These are phyloP conservation scores for Chloropsis hardwickii DNA, from an alignment of 2,113 vertebrate genomes.

Conservation along the genomic window DNA sequence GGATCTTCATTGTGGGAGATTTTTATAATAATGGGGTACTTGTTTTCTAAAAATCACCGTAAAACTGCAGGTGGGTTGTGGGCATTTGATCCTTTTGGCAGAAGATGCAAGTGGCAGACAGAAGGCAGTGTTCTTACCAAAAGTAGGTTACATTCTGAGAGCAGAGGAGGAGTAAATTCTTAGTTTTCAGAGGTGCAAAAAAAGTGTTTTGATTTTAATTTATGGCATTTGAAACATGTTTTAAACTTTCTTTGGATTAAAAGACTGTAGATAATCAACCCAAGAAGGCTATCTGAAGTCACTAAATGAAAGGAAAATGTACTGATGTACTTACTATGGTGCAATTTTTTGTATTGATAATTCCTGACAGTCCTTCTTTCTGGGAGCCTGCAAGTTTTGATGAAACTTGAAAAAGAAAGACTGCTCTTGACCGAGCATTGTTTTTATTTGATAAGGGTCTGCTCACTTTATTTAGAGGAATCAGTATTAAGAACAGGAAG, in stretches of 20 bases:
- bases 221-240: background rate
- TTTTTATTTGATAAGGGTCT: background rate
- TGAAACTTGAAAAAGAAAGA: background rate
- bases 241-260: background rate
- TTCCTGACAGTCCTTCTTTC: background rate
- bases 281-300: background rate
- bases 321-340: accelerated
- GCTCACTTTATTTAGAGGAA: background rate
- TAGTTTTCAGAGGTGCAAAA: background rate
- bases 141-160: background rate
- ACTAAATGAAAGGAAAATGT: background rate
- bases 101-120: background rate
- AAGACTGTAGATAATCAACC: background rate
- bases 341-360: background rate
- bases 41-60: background rate
- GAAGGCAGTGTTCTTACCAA: background rate
- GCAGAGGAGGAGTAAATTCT: background rate
- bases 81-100: background rate
- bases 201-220: background rate
- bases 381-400: background rate
- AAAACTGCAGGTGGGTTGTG: background rate
- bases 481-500: background rate
- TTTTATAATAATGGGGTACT: background rate
- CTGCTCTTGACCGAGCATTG: accelerated
- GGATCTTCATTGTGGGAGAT: background rate